Conservation (phyloP, 2,888 invertebrate genomes). For the Patella pellucida region DNA sequence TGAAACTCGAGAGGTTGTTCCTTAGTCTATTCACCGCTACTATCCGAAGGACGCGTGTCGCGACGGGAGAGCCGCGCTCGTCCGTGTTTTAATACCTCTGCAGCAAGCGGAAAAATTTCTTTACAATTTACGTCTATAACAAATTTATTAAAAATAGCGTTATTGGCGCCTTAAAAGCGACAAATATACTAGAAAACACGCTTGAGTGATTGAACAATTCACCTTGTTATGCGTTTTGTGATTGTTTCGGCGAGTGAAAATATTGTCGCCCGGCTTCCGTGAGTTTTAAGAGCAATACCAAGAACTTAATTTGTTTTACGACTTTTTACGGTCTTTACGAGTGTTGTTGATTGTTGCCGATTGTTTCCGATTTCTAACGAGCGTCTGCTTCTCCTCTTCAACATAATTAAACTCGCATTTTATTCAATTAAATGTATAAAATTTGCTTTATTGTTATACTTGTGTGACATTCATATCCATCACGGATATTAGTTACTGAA, state of each 20-base stretch:
- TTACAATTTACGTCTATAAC: not conserved
- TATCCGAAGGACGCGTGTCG: not conserved
- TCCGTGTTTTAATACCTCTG: not conserved
- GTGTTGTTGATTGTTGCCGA: not conserved
- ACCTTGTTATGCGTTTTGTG: not conserved
- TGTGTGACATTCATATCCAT: too few species aligned
- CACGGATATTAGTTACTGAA: too few species aligned
- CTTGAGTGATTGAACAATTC: not conserved
- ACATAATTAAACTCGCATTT: too few species aligned
- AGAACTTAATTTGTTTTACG: constrained; percentile 5
- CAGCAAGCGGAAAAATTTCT: constrained; percentile 5
- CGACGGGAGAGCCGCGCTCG: constrained; percentile 4
- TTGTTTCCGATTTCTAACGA: constrained; percentile 4
- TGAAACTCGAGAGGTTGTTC: not conserved
- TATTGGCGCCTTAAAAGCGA: not conserved
- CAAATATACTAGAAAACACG: not conserved
- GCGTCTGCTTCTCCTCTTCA: not conserved
- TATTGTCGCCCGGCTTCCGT: not conserved
- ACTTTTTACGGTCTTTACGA: not conserved
- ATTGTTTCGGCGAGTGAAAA: not conserved
- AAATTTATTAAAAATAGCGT: constrained; percentile 6
- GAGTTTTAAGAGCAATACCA: not conserved
- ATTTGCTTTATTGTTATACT: too few species aligned
- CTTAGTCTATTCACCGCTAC: not conserved
- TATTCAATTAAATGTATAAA: too few species aligned